A percentile compares a stretch with the other conserved stretches of the same genome.
phyloP scores from a whole-genome alignment of 2,113 vertebrate genomes.

The Psittacula cyanocephala region DNA sequence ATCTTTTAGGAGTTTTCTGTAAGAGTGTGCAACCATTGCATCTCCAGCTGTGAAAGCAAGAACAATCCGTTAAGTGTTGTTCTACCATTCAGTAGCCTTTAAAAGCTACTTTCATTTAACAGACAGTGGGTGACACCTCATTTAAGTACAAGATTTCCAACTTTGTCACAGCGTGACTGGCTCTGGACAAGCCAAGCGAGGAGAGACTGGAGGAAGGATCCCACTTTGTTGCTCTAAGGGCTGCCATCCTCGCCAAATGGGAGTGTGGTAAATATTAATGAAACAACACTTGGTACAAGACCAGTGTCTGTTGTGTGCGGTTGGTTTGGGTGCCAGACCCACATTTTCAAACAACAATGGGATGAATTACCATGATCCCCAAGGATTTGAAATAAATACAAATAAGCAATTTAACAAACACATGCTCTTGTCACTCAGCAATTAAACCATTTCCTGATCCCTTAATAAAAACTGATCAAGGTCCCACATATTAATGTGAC shows the following conservation, averaged over 20 bases:
- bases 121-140: background rate
- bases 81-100: background rate
- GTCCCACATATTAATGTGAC: conserved; percentile 26
- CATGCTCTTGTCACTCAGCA: conserved; percentile 33
- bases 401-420: conserved; percentile 53
- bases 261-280: background rate
- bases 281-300: background rate
- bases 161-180: background rate
- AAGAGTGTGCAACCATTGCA: conserved; percentile 16
- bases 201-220: background rate
- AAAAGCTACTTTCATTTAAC: background rate
- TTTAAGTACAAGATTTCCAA: background rate
- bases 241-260: background rate
- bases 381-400: conserved; percentile 33
- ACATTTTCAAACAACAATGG: conserved; percentile 27
- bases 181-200: background rate
- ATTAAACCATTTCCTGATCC: conserved; percentile 21
- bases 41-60: conserved; percentile 24
- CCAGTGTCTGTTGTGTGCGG: background rate
- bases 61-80: background rate
- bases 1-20: conserved; percentile 38
- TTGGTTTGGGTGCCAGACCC: conserved; percentile 18
- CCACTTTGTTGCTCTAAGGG: background rate
- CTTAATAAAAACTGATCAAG: conserved; percentile 12
- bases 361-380: background rate